Conservation (phyloP, 1,140 invertebrate genomes). For the Sitobion miscanthi region DNA sequence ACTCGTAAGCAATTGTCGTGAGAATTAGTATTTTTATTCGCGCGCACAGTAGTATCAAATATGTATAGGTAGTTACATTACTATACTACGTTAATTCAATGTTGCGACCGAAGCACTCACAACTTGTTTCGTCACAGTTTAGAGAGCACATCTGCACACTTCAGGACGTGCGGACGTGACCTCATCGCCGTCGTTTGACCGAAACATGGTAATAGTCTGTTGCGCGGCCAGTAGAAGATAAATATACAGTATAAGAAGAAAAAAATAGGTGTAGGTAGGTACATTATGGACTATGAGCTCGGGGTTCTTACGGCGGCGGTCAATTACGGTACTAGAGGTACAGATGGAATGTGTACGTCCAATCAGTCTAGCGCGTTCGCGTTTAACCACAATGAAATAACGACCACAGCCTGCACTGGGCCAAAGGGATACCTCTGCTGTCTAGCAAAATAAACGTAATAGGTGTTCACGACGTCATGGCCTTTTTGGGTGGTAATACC, state of each 20-base stretch:
- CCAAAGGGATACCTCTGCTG: not conserved
- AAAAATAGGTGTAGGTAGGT: not conserved
- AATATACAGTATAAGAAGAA: conserved; percentile 1
- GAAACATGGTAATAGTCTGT: conserved; percentile 32
- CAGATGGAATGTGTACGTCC: not conserved
- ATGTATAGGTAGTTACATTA: not conserved
- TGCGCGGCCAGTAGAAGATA: not conserved
- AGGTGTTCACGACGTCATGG: not conserved
- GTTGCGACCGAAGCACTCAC: not conserved
- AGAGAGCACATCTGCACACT: conserved; percentile 11
- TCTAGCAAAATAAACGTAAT: conserved; percentile 20
- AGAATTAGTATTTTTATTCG: not conserved
- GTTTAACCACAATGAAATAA: not conserved
- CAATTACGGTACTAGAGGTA: not conserved
- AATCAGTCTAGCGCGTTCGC: not conserved
- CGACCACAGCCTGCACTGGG: too few species aligned
- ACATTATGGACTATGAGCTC: not conserved
- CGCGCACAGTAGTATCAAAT: not conserved
- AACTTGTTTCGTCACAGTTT: conserved; percentile 33
- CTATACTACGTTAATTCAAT: not conserved
- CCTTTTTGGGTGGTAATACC: too few species aligned
- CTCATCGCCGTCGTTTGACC: conserved; percentile 22
- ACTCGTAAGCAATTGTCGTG: not conserved
- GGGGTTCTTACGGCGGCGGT: not conserved
- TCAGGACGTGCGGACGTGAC: not conserved